Evolutionary conservation across 2,797 vertebrate genomes (phyloP).

Genomic region (Xerus rutilus): DNA sequence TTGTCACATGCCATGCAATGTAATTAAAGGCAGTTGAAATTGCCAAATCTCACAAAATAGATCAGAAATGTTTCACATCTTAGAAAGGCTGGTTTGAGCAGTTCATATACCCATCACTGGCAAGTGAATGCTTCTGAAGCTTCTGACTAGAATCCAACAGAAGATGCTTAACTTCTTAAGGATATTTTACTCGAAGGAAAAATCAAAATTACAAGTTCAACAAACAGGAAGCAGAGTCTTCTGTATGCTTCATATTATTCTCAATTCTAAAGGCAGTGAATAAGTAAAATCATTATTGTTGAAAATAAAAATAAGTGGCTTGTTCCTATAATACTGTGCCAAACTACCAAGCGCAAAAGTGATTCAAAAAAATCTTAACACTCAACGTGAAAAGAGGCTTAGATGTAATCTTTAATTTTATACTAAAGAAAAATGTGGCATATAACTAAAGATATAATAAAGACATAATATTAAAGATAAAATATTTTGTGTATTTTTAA

Average conservation of each 20-base stretch:
- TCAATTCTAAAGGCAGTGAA: slow-evolving; percentile 39
- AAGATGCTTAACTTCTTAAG: slow-evolving; percentile 25
- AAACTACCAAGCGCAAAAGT: slow-evolving; percentile 33
- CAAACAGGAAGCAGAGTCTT: not conserved
- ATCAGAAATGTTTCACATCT: not conserved
- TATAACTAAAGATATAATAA: slow-evolving; percentile 16
- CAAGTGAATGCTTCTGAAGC: slow-evolving; percentile 7
- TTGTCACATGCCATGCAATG: slow-evolving; percentile 7
- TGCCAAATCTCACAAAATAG: slow-evolving; percentile 28
- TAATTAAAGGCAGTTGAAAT: slow-evolving; percentile 23
- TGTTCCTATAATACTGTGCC: not conserved
- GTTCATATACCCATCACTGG: not conserved
- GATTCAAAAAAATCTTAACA: slow-evolving; percentile 50
- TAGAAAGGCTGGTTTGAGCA: slow-evolving; percentile 39
- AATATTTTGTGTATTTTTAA: slow-evolving; percentile 16
- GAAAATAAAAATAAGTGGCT: not conserved
- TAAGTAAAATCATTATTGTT: slow-evolving; percentile 33
- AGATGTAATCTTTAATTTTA: slow-evolving; percentile 36
- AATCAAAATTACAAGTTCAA: slow-evolving; percentile 47
- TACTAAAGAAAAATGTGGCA: not conserved
- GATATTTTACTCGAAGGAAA: slow-evolving; percentile 19
- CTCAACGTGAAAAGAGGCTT: not conserved
- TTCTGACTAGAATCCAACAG: not conserved
- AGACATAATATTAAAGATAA: not conserved
- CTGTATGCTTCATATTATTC: not conserved